Evolutionary conservation across 2,797 vertebrate genomes (phyloP).

Genomic region (Notolabrus celidotus): DNA sequence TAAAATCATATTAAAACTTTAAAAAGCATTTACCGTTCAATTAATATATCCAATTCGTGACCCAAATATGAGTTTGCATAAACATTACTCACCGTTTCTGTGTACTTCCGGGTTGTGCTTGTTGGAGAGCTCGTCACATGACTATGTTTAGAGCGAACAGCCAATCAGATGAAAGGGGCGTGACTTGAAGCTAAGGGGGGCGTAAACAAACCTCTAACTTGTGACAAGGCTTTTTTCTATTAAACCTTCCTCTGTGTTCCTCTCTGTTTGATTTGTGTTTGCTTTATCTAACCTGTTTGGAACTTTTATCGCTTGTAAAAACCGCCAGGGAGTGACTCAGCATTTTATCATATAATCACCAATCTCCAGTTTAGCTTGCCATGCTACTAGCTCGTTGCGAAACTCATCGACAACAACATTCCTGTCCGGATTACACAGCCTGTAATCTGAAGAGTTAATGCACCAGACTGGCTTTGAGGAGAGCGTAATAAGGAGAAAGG

Average conservation of each 20-base stretch:
- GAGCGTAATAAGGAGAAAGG: no score
- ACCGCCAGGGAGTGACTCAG: neutral
- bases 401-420: constrained; percentile 41
- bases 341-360: constrained; percentile 7
- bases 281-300: rapidly evolving
- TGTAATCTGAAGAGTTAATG: neutral
- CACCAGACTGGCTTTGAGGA: neutral
- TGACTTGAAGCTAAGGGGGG: neutral
- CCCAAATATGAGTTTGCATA: neutral
- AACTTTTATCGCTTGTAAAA: neutral
- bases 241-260: neutral
- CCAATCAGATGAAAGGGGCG: constrained; percentile 62
- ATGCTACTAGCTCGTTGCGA: constrained; percentile 64
- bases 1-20: rapidly evolving
- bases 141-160: constrained; percentile 3
- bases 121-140: constrained; percentile 50
- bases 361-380: constrained; percentile 47
- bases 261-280: neutral
- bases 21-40: rapidly evolving
- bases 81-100: constrained; percentile 50
- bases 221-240: constrained; percentile 12
- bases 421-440: constrained; percentile 14
- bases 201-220: constrained; percentile 44
- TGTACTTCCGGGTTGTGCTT: constrained; percentile 52
- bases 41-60: neutral